Evolutionary conservation across 2,113 vertebrate species (phyloP), one percentile per base, ranked within the genome.

Genomic region (Hiodon alosoides): DNA sequence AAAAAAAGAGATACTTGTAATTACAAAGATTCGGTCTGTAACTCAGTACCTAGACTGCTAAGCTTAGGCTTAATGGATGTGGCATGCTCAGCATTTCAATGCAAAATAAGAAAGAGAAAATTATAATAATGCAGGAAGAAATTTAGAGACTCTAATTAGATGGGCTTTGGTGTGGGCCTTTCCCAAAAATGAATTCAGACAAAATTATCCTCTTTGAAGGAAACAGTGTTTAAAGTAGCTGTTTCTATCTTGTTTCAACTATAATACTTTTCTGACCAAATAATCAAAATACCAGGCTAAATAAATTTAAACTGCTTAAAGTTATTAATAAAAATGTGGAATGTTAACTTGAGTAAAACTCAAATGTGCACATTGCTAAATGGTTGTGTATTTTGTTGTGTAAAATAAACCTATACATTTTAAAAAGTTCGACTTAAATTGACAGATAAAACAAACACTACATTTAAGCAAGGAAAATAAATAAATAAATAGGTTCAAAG

Each of bases 401-500:
- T 31, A 31, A 31, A 31, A 31, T 31, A 31, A 31, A 31, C 31
- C 31, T 31, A 31, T 31, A 31, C 0, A 31, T 31, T 31, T 31
- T 1, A 31, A 31, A 31, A 31, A 31, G 31, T 0, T 31, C 31
- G 31, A 31, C 31, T 31, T 31, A 31, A 31, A 31, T 31, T 31
- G 0, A 31, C 31, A 5, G 14, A 61, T 16, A 64, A 48, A 31
- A 48, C 68, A 31, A 47, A 46, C 14, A 55, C 7, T 70, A 10
- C 69, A 3, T 9, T 59, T 62, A 61, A 83, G 81, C 83, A 84
- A 81, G 81, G 79, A 75, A 76, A 50, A 79, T 54, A 82, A 79
- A 80, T 74, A 82, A 81, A 75, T 78, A 73, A 79, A 48, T 67
- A 62, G 81, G 60, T 75, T 85, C 79, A 82, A 87, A 31, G 31